Percentiles rank a stretch among this genome's conserved stretches.
phyloP scores from a whole-genome alignment of 2,113 vertebrate genomes.

The Urocynchramus pylzowi region DNA sequence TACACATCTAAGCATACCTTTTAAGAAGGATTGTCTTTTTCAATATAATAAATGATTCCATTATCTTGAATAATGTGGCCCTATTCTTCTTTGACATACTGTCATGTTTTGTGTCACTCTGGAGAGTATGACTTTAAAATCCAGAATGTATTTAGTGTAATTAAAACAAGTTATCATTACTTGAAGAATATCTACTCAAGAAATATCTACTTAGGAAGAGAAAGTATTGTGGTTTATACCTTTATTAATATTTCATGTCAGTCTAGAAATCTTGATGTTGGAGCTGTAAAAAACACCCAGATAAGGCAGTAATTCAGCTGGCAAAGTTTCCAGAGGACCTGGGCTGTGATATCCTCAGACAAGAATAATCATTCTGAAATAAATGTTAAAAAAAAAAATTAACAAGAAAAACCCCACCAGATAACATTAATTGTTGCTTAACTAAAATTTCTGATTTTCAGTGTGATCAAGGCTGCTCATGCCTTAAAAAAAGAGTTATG shows the following conservation, averaged over 20 bases:
- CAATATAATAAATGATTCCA: not conserved
- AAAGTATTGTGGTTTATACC: not conserved
- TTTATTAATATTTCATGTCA: not conserved
- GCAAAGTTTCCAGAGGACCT: not conserved
- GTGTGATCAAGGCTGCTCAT: not conserved
- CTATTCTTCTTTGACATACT: not conserved
- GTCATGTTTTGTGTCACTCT: not conserved
- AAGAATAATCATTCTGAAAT: not conserved
- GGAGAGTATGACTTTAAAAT: not conserved
- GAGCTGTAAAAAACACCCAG: not conserved
- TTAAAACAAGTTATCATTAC: not conserved
- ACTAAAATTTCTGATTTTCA: not conserved
- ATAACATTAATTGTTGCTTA: not conserved
- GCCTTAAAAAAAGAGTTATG: not conserved
- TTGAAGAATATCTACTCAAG: not conserved
- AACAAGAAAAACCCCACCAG: fast-evolving
- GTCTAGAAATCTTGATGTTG: not conserved
- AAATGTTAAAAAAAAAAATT: not conserved
- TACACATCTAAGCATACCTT: not conserved
- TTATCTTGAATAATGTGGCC: not conserved
- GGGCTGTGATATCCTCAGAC: not conserved
- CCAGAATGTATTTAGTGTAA: not conserved
- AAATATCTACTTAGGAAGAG: not conserved
- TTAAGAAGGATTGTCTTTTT: not conserved
- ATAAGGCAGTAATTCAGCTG: not conserved